These are phyloP conservation scores for Tichodroma muraria DNA, from an alignment of 2,113 vertebrate genomes.

Conservation along the genomic window DNA sequence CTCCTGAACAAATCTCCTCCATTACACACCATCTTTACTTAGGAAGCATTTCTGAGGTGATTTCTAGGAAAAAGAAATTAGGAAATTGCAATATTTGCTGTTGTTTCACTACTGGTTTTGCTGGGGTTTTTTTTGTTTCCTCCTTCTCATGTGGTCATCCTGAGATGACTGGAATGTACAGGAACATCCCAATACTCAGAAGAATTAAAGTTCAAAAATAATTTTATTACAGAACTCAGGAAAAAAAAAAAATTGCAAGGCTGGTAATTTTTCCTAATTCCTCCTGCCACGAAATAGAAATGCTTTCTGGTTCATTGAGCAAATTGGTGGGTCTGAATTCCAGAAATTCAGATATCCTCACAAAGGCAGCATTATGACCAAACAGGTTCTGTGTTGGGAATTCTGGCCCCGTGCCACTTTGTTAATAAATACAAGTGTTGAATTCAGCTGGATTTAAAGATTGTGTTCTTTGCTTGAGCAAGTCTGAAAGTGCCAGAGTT, in stretches of 20 bases:
- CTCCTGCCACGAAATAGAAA: slow-evolving; percentile 4
- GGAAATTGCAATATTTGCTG: slow-evolving; percentile 17
- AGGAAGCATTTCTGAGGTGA: background rate
- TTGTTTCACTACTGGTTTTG: background rate
- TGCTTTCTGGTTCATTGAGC: slow-evolving; percentile 33
- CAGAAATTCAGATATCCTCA: background rate
- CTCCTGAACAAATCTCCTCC: background rate
- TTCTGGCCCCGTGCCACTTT: slow-evolving; percentile 37
- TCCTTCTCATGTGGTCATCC: background rate
- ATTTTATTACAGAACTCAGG: background rate
- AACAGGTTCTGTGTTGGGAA: background rate
- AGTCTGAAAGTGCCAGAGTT: slow-evolving; percentile 43
- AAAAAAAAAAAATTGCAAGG: background rate
- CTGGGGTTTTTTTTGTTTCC: background rate
- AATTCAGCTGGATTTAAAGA: slow-evolving; percentile 56
- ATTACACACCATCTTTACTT: background rate
- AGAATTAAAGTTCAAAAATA: slow-evolving; percentile 1
- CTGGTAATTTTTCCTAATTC: slow-evolving; percentile 31
- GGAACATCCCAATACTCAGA: background rate
- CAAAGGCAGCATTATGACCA: slow-evolving; percentile 18
- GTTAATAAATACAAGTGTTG: slow-evolving; percentile 56
- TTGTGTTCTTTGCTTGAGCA: slow-evolving; percentile 62
- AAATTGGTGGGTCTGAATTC: slow-evolving; percentile 18
- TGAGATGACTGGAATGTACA: background rate
- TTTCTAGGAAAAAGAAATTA: slow-evolving; percentile 22